Evolutionary conservation across 2,888 invertebrate species (phyloP).

Genomic region (Yponomeuta plumbellus): DNA sequence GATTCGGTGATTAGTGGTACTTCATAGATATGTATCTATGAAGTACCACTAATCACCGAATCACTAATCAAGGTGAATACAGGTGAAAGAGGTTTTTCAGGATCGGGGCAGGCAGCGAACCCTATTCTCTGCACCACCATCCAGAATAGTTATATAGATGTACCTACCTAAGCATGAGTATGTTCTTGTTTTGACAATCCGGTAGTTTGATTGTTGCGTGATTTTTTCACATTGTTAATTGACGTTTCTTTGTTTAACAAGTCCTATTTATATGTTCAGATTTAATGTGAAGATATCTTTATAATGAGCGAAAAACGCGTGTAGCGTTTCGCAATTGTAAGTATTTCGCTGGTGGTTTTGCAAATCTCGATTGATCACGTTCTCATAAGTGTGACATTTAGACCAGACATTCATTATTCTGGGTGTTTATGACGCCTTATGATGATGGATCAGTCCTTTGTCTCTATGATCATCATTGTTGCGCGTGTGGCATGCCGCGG

Average conservation of each 20-base stretch:
- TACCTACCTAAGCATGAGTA: too few species aligned
- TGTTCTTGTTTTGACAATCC: not conserved
- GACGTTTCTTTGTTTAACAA: not conserved
- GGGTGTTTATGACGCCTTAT: not conserved
- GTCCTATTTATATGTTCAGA: not conserved
- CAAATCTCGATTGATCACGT: not conserved
- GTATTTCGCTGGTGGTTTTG: not conserved
- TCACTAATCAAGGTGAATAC: too few species aligned
- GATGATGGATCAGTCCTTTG: conserved; percentile 7
- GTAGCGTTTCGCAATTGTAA: not conserved
- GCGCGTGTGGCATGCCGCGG: not conserved
- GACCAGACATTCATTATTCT: not conserved
- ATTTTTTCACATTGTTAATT: not conserved
- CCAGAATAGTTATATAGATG: too few species aligned
- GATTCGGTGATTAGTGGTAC: too few species aligned
- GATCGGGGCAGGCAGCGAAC: too few species aligned
- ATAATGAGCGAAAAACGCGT: not conserved
- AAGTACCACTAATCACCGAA: too few species aligned
- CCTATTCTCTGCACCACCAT: too few species aligned
- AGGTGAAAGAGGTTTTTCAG: too few species aligned
- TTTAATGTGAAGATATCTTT: not conserved
- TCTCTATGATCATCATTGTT: conserved; percentile 11
- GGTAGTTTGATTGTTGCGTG: not conserved
- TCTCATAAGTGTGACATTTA: not conserved
- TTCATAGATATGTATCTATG: too few species aligned